Base-by-base conservation (phyloP, 2,888 invertebrate genomes). In the Agonum fuliginosum region DNA sequence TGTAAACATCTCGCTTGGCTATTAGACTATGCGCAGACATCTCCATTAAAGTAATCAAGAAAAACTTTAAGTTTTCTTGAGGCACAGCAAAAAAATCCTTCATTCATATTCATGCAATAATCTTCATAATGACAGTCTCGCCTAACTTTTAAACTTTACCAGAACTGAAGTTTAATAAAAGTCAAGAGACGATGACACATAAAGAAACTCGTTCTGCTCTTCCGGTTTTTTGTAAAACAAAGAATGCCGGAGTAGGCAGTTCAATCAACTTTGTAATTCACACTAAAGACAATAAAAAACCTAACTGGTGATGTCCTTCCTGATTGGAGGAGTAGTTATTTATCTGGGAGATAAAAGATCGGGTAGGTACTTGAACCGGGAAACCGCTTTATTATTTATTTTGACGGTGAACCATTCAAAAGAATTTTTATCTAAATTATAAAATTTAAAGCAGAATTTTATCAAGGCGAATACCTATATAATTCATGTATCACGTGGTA, bases 231-330 rank as follows among this genome's bases (percentile, higher is more conserved):
- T 27, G 24, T 24, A 24, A 54, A n/a, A 12, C 54, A 22, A 12
- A 12, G 24, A n/a, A 20, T n/a, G n/a, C n/a, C n/a, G n/a, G 48
- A 5, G 17, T 3, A 12, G 5, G 4, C 19, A 48, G 54, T 22
- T 54, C 54, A 54, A 54, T 22, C 54, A 54, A 54, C 54, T 54
- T 22, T 8, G 24, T 2, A 37, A 1, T 37, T 37, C 37, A 37
- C 37, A 37, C 2, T 37, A 37, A 8, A 37, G n/a, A 37, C 37
- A 37, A 37, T 37, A 37, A 37, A 54, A 54, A 54, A 54, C n/a
- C 24, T 54, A n/a, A n/a, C n/a, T n/a, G n/a, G n/a, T 24, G 54
- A n/a, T 54, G 54, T 22, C 54, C 54, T 54, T 54, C 24, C 54
- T 24, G 10, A 27, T 22, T 48, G 48, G 10, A 48, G 48, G n/a